Conservation (phyloP, 2,113 vertebrate species). For the Oryzias celebensis region DNA sequence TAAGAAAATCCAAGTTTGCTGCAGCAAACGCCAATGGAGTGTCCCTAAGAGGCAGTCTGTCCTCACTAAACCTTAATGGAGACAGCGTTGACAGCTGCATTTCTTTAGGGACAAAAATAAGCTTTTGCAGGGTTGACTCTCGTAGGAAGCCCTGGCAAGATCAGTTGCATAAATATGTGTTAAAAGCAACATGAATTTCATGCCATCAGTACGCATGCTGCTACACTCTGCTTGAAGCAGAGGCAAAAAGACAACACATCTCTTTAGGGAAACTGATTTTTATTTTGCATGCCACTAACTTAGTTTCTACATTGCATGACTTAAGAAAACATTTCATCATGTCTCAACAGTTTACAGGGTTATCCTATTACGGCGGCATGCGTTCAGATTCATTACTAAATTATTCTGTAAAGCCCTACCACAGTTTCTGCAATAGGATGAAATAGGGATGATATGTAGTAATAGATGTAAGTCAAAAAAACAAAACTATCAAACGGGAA, state of each 20-base stretch:
- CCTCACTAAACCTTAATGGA: conserved; percentile 35
- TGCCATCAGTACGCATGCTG: neutral
- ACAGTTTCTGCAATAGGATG: neutral
- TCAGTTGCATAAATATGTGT: conserved; percentile 2
- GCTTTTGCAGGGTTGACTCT: conserved; percentile 16
- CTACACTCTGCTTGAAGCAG: neutral
- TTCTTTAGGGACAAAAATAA: conserved; percentile 15
- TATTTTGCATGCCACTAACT: neutral
- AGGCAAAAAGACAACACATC: neutral
- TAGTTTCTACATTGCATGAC: neutral
- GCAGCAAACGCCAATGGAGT: conserved; percentile 19
- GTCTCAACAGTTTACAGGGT: neutral
- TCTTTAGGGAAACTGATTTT: neutral
- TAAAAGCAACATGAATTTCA: conserved; percentile 13
- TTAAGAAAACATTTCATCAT: conserved; percentile 11
- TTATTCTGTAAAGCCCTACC: neutral
- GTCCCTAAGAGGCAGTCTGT: conserved; percentile 16
- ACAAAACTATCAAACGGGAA: conserved; percentile 8
- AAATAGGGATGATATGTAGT: neutral
- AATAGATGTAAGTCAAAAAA: neutral
- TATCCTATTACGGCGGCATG: conserved; percentile 4
- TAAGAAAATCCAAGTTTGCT: conserved; percentile 38
- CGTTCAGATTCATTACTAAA: conserved; percentile 2
- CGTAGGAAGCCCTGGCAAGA: conserved; percentile 18
- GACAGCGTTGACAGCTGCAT: conserved; percentile 5